Percentiles rank a stretch among this genome's conserved stretches.
These are phyloP conservation scores for Lepus townsendii DNA, from an alignment of 2,797 vertebrate genomes.

Conservation along the genomic window DNA sequence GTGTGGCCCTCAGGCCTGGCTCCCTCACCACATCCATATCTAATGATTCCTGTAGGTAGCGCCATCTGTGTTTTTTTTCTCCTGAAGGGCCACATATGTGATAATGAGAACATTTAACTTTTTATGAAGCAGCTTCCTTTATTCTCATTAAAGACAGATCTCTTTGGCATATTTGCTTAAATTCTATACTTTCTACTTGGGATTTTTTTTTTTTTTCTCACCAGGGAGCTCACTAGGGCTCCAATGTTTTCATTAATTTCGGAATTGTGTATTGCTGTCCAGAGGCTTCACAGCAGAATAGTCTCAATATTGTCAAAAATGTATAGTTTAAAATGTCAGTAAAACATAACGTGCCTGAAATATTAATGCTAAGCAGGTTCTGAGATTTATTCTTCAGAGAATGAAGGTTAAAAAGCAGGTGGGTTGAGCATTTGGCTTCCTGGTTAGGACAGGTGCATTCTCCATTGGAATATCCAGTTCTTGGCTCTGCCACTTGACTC, in stretches of 20 bases:
- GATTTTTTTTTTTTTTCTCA: conserved; percentile 19
- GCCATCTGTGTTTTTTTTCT: conserved; percentile 17
- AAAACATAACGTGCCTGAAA: conserved; percentile 75
- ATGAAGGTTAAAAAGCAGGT: conserved; percentile 50
- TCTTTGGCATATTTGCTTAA: conserved; percentile 3
- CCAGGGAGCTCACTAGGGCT: conserved; percentile 26
- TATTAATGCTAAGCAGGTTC: conserved; percentile 71
- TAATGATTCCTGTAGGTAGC: not conserved
- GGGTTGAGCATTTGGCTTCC: no score
- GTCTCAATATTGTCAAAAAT: conserved; percentile 57
- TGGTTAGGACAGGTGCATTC: no score
- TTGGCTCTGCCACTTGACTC: no score
- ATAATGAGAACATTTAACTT: conserved; percentile 39
- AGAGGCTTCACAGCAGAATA: conserved; percentile 70
- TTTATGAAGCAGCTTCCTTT: conserved; percentile 62
- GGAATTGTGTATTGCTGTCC: conserved; percentile 75
- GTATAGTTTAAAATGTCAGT: conserved; percentile 75
- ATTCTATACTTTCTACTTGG: conserved; percentile 63
- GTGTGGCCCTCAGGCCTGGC: not conserved
- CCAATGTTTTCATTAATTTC: conserved; percentile 78
- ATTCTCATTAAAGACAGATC: conserved; percentile 56
- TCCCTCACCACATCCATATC: conserved; percentile 2
- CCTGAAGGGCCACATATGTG: not conserved
- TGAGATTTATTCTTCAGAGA: conserved; percentile 62
- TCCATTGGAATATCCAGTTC: no score